phyloP scores from a whole-genome alignment of 2,113 vertebrate genomes.

The Larimichthys polyactis region DNA sequence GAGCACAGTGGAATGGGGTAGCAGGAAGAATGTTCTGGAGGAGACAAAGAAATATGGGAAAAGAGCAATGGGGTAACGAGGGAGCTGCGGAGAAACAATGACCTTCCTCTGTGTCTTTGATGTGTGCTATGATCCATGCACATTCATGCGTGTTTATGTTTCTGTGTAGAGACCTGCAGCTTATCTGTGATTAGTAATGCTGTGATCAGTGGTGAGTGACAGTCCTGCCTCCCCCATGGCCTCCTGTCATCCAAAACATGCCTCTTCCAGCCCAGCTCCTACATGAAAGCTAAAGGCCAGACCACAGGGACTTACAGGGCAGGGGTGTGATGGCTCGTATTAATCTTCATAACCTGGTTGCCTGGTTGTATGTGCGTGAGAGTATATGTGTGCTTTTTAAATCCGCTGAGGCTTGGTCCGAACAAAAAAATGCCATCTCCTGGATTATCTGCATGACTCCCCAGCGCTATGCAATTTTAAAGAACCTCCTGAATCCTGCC shows the following conservation, averaged over 20 bases:
- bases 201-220: constrained; percentile 78
- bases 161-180: constrained; percentile 59
- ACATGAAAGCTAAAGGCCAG: constrained; percentile 64
- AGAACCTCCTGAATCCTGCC: constrained; percentile 47
- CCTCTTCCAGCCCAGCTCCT: constrained; percentile 52
- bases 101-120: constrained; percentile 62
- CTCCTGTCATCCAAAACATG: constrained; percentile 72
- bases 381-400: constrained; percentile 54
- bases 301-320: constrained; percentile 27
- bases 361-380: constrained; percentile 19
- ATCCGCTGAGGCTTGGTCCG: constrained; percentile 14
- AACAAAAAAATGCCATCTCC: constrained; percentile 58
- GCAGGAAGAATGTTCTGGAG: neutral
- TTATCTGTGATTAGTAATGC: constrained; percentile 81
- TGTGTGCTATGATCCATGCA: constrained; percentile 66
- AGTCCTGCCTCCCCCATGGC: constrained; percentile 56
- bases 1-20: constrained; percentile 29
- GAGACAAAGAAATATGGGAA: constrained; percentile 2
- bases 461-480: constrained; percentile 73
- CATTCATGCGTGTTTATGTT: constrained; percentile 49
- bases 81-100: constrained; percentile 24
- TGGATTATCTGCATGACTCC: constrained; percentile 75
- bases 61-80: constrained; percentile 15
- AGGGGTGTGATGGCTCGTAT: constrained; percentile 45
- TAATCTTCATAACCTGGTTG: constrained; percentile 69